Base-by-base conservation (phyloP, 2,113 vertebrate species). In the Meleagris gallopavo region DNA sequence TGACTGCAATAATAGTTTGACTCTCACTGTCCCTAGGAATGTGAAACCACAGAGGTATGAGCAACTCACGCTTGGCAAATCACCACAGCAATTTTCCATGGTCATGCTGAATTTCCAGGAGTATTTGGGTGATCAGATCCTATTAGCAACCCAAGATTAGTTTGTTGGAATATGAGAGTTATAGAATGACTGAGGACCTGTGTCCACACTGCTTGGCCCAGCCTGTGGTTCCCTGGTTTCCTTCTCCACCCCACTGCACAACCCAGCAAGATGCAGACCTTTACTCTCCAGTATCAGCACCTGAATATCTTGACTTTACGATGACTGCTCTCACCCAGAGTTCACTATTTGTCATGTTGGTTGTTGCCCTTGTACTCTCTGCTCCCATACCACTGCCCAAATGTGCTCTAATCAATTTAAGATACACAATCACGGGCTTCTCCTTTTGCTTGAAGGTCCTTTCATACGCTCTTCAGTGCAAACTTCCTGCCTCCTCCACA, bases 41-140 rank as follows among this genome's bases (percentile, higher is more conserved):
- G 71, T 62, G 27, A 55, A 10, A 27, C 27, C 32, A 45, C 48
- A 40, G 55, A 74, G 48, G 20, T 9, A 62, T 0, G 2, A 66
- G 4, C 60, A n/a, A 17, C 13, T 6, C 30, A 1, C 0, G 0
- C 19, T 36, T 34, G 16, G 25, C 41, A 38, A 46, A 79, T 50
- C 66, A 13, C n/a, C 2, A 9, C 50, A 92, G 55, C 20, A 1
- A 38, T 73, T 69, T 34, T 55, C 32, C 41, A 6, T 0, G 1
- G 10, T 10, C 48, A 4, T 13, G 10, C 19, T 18, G 60, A 16
- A 19, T 19, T 57, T 43, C 45, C 55, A 61, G 48, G 34, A 50
- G 13, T 10, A 32, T 34, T 34, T 69, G n/a, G 32, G 32, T 46
- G 75, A 65, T 45, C 38, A 61, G 13, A 8, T 77, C 41, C 41